Percentiles rank a stretch among this genome's conserved stretches.
Conservation (phyloP, 2,797 vertebrate genomes). For the Cynodonichthys magdalenae region DNA sequence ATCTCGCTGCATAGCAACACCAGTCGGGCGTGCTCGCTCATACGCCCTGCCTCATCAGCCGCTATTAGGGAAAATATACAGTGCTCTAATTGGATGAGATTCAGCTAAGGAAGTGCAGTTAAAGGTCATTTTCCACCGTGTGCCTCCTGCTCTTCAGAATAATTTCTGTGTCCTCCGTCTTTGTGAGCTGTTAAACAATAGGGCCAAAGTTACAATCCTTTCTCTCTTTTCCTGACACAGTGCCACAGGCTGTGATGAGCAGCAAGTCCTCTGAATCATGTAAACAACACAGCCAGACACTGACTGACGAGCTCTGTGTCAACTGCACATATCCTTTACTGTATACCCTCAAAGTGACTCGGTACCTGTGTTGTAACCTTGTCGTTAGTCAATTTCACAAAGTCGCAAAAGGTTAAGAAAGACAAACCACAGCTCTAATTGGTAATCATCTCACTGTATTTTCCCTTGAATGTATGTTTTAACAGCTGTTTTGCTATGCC, state of each 20-base stretch:
- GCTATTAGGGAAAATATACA: constrained; percentile 99
- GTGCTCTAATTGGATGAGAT: constrained; percentile 99
- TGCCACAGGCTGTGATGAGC: constrained; percentile 75
- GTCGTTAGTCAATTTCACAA: constrained; percentile 75
- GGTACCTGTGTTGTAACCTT: constrained; percentile 66
- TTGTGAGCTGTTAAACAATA: constrained; percentile 92
- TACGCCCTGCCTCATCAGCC: constrained; percentile 97
- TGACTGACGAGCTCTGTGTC: constrained; percentile 71
- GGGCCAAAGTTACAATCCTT: constrained; percentile 86
- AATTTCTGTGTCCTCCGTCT: constrained; percentile 85
- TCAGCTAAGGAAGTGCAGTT: constrained; percentile 98
- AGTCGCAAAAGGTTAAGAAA: constrained; percentile 68
- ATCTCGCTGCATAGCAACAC: constrained; percentile 99
- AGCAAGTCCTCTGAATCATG: constrained; percentile 76
- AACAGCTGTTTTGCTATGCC: constrained; percentile 39
- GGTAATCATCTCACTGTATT: constrained; percentile 58
- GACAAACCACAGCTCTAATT: constrained; percentile 67
- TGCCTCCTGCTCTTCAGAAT: constrained; percentile 91
- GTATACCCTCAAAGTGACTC: constrained; percentile 57
- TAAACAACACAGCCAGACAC: constrained; percentile 78
- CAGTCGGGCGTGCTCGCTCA: constrained; percentile 94
- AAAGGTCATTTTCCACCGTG: constrained; percentile 97
- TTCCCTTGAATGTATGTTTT: constrained; percentile 51
- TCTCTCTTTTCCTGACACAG: constrained; percentile 72
- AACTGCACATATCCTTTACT: constrained; percentile 59